Conservation (phyloP, 2,888 invertebrate species). For the Drosophila multiciliata region DNA sequence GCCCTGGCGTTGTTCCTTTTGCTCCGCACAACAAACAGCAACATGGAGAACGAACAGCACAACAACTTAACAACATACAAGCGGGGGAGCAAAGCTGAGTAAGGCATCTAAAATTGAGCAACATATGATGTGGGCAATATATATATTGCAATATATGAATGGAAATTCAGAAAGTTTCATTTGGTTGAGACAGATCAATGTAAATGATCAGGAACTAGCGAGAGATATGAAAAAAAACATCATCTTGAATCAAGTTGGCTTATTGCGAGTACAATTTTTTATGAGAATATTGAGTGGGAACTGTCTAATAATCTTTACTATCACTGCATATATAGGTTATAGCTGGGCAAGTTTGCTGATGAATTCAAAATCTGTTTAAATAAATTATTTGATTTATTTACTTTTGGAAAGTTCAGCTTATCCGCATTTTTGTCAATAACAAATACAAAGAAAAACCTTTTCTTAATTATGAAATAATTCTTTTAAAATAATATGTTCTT, state of each 20-base stretch:
- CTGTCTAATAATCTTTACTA: background rate
- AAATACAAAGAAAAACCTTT: background rate
- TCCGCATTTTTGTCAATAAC: background rate
- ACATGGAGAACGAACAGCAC: slow-evolving; percentile 37
- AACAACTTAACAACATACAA: slow-evolving; percentile 14
- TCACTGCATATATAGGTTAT: background rate
- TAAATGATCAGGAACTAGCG: background rate
- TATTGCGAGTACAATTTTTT: background rate
- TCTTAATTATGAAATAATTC: background rate
- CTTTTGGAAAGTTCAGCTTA: background rate
- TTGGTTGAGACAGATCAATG: background rate
- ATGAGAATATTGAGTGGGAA: background rate
- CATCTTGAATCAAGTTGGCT: background rate
- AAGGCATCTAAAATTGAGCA: slow-evolving; percentile 34
- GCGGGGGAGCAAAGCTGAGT: slow-evolving; percentile 36
- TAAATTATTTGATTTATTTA: background rate
- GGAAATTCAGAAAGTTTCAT: background rate
- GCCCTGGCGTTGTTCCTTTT: slow-evolving; percentile 51
- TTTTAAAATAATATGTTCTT: background rate
- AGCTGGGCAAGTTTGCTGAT: background rate
- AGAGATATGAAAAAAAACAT: background rate
- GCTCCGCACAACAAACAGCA: slow-evolving; percentile 31
- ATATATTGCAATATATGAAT: background rate
- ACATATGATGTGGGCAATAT: slow-evolving; percentile 20
- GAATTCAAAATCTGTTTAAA: background rate